Evolutionary conservation across 2,888 invertebrate genomes (phyloP), one percentile per base, ranked within the genome.

Genomic region (Crepidodera aurea): DNA sequence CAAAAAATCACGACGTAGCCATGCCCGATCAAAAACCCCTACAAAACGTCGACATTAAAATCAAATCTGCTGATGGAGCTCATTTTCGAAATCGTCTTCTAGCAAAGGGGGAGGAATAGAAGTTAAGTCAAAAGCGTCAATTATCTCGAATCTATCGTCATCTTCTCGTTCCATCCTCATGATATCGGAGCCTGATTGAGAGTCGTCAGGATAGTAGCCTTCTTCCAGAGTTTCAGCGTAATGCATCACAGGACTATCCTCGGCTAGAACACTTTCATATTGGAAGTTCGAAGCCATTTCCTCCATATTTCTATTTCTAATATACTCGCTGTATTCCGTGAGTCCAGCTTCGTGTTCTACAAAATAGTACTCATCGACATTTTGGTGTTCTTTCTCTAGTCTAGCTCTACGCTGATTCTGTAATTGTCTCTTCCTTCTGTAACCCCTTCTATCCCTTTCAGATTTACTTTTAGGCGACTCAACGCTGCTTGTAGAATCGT

Each of bases 21-120:
- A 57, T 68, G 69, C 29, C 69, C 67, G 42, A 60, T 60, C 8
- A 64, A 58, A 59, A 64, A 67, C 12, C 66, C 69, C 71, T 71
- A 72, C 60, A 71, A 69, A 55, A 70, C 66, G 62, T 68, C 64
- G 19, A 70, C 72, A 75, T 78, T 80, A 79, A 78, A 80, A 79
- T 80, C 80, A 80, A 79, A 81, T 78, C 62, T 79, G 78, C 69
- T 70, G 74, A 39, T 71, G 71, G 56, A 73, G 73, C 55, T 79
- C 81, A 69, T 87, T 86, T 71, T 88, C 88, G 75, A 91, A 91
- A 74, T 90, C 89, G 71, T 92, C 91, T 56, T 88, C 86, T 73
- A 91, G 85, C 67, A 90, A 83, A 55, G 91, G 91, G 55, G 91
- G 91, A n/a, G 91, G 92, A 72, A 91, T 86, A 19, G 87, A 88